Percentiles rank a stretch among this genome's conserved stretches.
Evolutionary conservation across 2,113 vertebrate genomes (phyloP).

Genomic region (Dermatemys mawii): DNA sequence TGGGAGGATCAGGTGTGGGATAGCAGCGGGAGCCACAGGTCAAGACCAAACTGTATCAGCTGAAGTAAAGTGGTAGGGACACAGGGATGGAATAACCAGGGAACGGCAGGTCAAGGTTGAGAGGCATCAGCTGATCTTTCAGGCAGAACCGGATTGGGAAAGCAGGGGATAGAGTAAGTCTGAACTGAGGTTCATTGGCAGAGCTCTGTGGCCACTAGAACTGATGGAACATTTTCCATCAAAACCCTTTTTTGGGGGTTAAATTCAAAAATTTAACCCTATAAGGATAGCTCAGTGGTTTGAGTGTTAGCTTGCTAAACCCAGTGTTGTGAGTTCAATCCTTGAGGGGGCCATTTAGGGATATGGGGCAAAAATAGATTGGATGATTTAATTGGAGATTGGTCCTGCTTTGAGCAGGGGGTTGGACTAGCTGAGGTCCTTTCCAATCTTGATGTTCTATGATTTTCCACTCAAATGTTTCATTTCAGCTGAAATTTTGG

Average conservation of each 20-base stretch:
- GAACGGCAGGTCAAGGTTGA: not conserved
- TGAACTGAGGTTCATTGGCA: not conserved
- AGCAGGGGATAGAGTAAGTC: not conserved
- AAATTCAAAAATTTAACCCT: too few relatives aligned
- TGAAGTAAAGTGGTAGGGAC: not conserved
- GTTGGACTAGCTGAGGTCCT: too few relatives aligned
- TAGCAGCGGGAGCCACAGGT: not conserved
- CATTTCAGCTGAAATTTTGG: not conserved
- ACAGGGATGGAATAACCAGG: not conserved
- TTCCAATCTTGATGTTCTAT: too few relatives aligned
- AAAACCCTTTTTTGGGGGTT: not conserved
- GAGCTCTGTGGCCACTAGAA: not conserved
- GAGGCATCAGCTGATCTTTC: not conserved
- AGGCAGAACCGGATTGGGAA: not conserved
- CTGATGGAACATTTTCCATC: not conserved
- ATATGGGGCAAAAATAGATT: too few relatives aligned
- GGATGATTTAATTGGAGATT: too few relatives aligned
- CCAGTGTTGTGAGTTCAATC: too few relatives aligned
- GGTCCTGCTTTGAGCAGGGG: too few relatives aligned
- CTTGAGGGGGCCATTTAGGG: too few relatives aligned
- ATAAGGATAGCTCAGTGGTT: too few relatives aligned
- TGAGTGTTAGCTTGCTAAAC: too few relatives aligned
- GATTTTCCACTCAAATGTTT: not conserved
- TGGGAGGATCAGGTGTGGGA: not conserved
- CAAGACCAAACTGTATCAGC: not conserved